A percentile compares a stretch with the other conserved stretches of the same genome.
Conservation (phyloP, 2,888 invertebrate species). For the Pterobdella sp. region DNA sequence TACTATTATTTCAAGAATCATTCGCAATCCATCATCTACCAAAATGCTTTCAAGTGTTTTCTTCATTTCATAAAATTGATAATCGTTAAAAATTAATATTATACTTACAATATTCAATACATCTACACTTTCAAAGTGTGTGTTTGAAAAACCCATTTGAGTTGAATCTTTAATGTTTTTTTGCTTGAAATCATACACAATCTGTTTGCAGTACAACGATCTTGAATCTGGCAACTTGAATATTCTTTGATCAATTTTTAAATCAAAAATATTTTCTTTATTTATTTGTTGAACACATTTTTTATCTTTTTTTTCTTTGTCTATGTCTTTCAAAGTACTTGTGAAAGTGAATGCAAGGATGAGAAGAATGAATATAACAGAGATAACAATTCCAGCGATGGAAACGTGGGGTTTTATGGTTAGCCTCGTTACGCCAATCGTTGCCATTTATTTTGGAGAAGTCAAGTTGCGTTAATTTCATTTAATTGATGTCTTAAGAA, state of each 20-base stretch:
- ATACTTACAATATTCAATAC: constrained; percentile 28
- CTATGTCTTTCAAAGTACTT: too few species aligned
- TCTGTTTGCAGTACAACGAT: constrained; percentile 22
- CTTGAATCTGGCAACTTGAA: constrained; percentile 32
- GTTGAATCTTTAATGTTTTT: background rate
- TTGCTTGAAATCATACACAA: background rate
- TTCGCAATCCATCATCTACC: constrained; percentile 19
- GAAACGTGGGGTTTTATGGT: background rate
- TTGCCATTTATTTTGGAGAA: too few species aligned
- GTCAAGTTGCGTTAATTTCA: too few species aligned
- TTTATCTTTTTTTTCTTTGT: too few species aligned
- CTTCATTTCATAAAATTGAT: constrained; percentile 38
- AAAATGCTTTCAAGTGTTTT: constrained; percentile 36
- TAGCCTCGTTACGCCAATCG: background rate
- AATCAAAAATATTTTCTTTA: too few species aligned
- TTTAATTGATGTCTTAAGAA: too few species aligned
- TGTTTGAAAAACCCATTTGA: background rate
- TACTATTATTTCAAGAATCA: constrained; percentile 37
- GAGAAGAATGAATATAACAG: background rate
- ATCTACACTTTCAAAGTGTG: background rate
- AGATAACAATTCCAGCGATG: background rate
- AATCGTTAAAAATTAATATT: constrained; percentile 38
- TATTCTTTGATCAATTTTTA: constrained; percentile 30
- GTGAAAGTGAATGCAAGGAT: too few species aligned
- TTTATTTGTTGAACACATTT: too few species aligned